Evolutionary conservation across 2,888 invertebrate species (phyloP), one percentile per base, ranked within the genome.

Genomic region (Drosophila rubida): DNA sequence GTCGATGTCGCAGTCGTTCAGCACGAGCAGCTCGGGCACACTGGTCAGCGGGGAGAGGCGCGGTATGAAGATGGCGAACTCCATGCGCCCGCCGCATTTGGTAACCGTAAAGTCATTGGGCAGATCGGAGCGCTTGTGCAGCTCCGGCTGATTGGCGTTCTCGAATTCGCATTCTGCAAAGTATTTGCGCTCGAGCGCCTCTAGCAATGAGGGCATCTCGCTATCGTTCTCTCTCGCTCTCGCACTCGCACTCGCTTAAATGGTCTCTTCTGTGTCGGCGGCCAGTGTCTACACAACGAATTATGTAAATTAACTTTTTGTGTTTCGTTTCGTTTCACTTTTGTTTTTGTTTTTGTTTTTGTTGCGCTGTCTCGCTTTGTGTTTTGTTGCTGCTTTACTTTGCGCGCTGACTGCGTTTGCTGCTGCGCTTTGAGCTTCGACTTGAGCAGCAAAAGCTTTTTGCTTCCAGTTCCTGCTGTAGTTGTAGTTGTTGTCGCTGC

Each of bases 1-100:
- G 90, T 97, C 96, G 75, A 98, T 98, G 91, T 96, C 96, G 92
- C 97, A 97, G 92, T 97, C 96, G 88, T 97, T 97, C 59, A 98
- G 94, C 76, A 97, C 97, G 86, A 98, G 93, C 62, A 97, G 93
- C 9, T 96, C 95, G 23, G 97, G 97, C 74, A 97, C 96, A 87
- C 95, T 94, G 59, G 89, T 78, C 63, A 96, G 93, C 14, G 96
- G 96, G 25, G 96, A 95, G 78, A 96, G 94, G 89, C 96, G 95
- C 53, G 97, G 97, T 89, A 97, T 96, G 91, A 96, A 97, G 88
- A 97, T 97, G 82, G 96, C 96, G 68, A 97, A 95, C 25, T 96
- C 79, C 83, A 84, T 83, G 37, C 86, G 87, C 0, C 79, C 81
- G 42, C 83, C 80, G 32, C 86, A 86, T 73, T 86, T 87, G 4